These are phyloP conservation scores for Drosophila sechellia DNA, from an alignment of 1,140 invertebrate species.

Conservation along the genomic window DNA sequence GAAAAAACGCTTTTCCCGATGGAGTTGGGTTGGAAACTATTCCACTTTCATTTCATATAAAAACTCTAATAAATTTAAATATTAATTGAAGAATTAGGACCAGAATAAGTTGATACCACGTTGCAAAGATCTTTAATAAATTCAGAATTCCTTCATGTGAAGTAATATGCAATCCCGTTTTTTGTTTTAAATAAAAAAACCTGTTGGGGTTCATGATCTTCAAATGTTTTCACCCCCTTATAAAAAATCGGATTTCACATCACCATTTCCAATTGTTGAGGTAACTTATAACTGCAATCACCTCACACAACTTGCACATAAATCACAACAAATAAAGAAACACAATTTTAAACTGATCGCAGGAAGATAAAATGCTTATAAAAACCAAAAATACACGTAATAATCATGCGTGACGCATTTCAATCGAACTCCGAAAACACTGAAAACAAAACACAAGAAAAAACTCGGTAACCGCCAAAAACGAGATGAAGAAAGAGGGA, in stretches of 20 bases:
- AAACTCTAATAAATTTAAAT: no score
- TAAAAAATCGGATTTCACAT: constrained; percentile 7
- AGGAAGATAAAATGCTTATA: constrained; percentile 40
- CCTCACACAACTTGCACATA: constrained; percentile 55
- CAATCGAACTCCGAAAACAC: constrained; percentile 52
- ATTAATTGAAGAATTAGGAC: no score
- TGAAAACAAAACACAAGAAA: constrained; percentile 6
- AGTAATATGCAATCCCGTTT: no score
- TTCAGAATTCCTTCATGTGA: no score
- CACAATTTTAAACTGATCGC: constrained; percentile 25
- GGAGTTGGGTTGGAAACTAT: constrained; percentile 2
- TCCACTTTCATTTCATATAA: not conserved
- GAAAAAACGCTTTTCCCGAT: constrained; percentile 16
- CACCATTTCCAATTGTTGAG: constrained; percentile 33
- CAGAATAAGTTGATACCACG: no score
- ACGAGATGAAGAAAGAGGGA: constrained; percentile 26
- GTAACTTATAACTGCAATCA: constrained; percentile 40
- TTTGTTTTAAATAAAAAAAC: not conserved
- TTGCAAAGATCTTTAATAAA: no score
- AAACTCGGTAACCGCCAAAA: constrained; percentile 34
- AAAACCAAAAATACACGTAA: constrained; percentile 57
- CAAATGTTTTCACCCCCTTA: constrained; percentile 1
- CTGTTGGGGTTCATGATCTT: constrained; percentile 8
- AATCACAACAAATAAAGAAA: constrained; percentile 50
- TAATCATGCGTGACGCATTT: constrained; percentile 74